These are phyloP conservation scores for Blastobasis lacticolella DNA, from an alignment of 2,888 invertebrate species.

Conservation along the genomic window DNA sequence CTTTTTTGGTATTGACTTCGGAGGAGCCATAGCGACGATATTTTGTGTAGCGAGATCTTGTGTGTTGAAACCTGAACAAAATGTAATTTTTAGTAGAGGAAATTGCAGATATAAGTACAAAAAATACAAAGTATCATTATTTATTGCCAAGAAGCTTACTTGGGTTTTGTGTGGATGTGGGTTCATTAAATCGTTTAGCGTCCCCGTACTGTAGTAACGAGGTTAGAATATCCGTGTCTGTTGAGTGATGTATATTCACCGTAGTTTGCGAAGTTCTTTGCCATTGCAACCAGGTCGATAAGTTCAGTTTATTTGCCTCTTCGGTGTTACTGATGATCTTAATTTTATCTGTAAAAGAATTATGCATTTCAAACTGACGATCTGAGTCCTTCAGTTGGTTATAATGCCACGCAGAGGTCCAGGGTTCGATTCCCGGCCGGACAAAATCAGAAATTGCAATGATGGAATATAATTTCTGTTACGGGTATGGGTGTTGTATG, in stretches of 20 bases:
- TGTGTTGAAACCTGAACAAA: slow-evolving; percentile 19
- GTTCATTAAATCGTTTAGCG: slow-evolving; percentile 60
- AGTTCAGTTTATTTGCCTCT: slow-evolving; percentile 23
- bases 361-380: background rate
- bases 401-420: too few species aligned
- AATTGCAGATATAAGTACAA: background rate
- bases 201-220: slow-evolving; percentile 64
- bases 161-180: slow-evolving; percentile 48
- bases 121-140: too few species aligned
- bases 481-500: too few species aligned
- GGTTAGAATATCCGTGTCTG: slow-evolving; percentile 52
- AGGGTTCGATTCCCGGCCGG: too few species aligned
- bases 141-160: slow-evolving; percentile 30
- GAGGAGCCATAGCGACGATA: slow-evolving; percentile 18
- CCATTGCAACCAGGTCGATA: slow-evolving; percentile 61
- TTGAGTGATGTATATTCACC: slow-evolving; percentile 59
- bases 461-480: too few species aligned
- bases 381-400: too few species aligned
- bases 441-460: too few species aligned
- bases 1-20: slow-evolving; percentile 15
- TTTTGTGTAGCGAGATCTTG: slow-evolving; percentile 32
- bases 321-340: slow-evolving; percentile 10
- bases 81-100: background rate
- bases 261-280: slow-evolving; percentile 61
- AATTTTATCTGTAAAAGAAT: slow-evolving; percentile 22